These are phyloP conservation scores for Elgonia sp. DNA, from an alignment of 2,888 invertebrate genomes.

Conservation along the genomic window DNA sequence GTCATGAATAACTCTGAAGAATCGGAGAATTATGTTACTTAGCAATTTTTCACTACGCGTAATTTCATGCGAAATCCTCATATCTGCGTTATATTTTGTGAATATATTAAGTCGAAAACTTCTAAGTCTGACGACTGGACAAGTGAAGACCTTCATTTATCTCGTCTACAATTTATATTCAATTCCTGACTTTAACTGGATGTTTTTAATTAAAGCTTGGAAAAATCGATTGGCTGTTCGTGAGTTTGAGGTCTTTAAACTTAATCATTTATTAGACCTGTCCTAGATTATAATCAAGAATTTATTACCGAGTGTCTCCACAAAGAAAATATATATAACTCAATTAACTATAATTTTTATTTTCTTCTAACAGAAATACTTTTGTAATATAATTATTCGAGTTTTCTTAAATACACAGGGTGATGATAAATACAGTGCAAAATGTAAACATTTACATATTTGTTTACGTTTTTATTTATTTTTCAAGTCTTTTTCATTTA, in stretches of 20 bases:
- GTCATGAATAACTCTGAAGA: constrained; percentile 46
- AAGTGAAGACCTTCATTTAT: constrained; percentile 46
- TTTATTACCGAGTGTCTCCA: no score
- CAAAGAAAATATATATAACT: no score
- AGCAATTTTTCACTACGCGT: constrained; percentile 43
- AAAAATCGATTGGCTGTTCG: background rate
- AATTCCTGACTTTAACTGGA: constrained; percentile 4
- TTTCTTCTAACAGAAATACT: no score
- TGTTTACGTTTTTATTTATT: no score
- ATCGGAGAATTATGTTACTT: constrained; percentile 50
- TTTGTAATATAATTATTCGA: no score
- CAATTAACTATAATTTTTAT: no score
- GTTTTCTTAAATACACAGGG: no score
- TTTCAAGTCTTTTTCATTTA: no score
- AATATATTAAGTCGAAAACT: constrained; percentile 33
- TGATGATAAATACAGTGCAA: no score
- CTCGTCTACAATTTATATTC: constrained; percentile 29
- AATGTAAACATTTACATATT: no score
- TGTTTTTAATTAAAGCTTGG: constrained; percentile 30
- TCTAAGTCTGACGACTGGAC: constrained; percentile 14
- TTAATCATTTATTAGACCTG: no score
- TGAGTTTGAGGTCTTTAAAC: background rate
- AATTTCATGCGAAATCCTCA: constrained; percentile 39
- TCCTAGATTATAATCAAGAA: no score
- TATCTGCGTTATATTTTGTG: constrained; percentile 40